These are phyloP conservation scores for Branchipolynoe longqiensis DNA, from an alignment of 2,888 invertebrate genomes.

Conservation along the genomic window DNA sequence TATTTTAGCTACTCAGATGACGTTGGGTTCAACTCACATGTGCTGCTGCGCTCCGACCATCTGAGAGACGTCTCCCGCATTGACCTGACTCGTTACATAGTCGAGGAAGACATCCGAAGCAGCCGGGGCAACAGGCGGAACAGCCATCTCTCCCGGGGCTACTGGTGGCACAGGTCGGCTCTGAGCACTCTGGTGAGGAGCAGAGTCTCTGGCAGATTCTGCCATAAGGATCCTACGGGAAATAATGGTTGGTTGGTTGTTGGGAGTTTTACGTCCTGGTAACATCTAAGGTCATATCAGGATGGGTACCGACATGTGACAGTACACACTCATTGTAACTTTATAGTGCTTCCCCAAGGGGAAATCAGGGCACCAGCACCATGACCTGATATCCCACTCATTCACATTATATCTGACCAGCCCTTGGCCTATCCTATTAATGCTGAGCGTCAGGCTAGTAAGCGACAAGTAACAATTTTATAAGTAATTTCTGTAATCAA, in stretches of 20 bases:
- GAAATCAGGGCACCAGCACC: too few relatives aligned
- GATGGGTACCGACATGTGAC: too few relatives aligned
- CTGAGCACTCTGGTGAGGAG: neutral
- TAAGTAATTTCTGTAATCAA: too few relatives aligned
- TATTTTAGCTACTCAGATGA: neutral
- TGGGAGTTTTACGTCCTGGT: too few relatives aligned
- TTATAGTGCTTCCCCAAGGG: too few relatives aligned
- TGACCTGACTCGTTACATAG: conserved; percentile 58
- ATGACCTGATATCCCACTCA: too few relatives aligned
- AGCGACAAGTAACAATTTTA: too few relatives aligned
- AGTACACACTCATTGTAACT: too few relatives aligned
- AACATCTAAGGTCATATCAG: too few relatives aligned
- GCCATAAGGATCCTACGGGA: conserved; percentile 24
- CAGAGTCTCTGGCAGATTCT: neutral
- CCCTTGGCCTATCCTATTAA: too few relatives aligned
- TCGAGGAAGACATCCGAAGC: conserved; percentile 63
- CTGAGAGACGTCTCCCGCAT: conserved; percentile 61
- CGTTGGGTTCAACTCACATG: conserved; percentile 60
- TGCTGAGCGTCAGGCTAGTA: too few relatives aligned
- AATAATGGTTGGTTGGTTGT: neutral
- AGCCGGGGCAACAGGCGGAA: conserved; percentile 75
- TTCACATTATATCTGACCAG: too few relatives aligned
- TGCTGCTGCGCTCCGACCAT: conserved; percentile 64
- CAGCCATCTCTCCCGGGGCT: conserved; percentile 81
- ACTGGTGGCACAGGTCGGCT: conserved; percentile 76